Evolutionary conservation across 92 coral and sea anemone genomes (phyloP).

Genomic region (Muricea muricata): DNA sequence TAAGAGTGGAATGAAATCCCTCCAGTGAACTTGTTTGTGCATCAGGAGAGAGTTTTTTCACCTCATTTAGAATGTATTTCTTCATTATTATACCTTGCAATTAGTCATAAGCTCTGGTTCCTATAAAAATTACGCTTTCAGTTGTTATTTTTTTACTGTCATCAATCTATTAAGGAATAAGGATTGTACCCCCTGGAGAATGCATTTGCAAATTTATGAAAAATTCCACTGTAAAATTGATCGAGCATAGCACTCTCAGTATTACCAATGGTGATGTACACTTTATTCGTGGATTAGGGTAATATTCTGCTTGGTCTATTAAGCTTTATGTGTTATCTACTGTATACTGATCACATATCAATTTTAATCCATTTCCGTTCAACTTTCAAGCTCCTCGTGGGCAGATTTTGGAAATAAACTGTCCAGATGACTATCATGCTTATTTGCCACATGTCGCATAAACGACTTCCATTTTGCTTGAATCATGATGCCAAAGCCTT

Average conservation of each 20-base stretch:
- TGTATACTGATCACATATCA: neutral
- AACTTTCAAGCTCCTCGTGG: slow-evolving; percentile 37
- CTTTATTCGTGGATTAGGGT: no score
- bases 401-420: slow-evolving; percentile 17
- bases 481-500: slow-evolving; percentile 33
- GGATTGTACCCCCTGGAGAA: neutral
- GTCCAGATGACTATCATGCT: slow-evolving; percentile 43
- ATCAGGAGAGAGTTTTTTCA: slow-evolving; percentile 10
- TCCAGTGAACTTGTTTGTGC: neutral
- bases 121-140: neutral
- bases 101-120: slow-evolving; percentile 50
- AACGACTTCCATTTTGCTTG: slow-evolving; percentile 55
- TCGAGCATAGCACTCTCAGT: no score
- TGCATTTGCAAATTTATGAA: no score
- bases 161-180: neutral
- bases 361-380: slow-evolving; percentile 53
- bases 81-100: slow-evolving; percentile 34
- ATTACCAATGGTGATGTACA: no score
- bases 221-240: no score
- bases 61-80: slow-evolving; percentile 26
- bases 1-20: neutral
- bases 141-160: no score
- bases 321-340: neutral
- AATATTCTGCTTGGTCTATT: no score
- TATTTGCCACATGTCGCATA: slow-evolving; percentile 44